Percentiles rank a stretch among this genome's conserved stretches.
Evolutionary conservation across 23 tunicate species (phyloP).

Genomic region (Styela clava): DNA sequence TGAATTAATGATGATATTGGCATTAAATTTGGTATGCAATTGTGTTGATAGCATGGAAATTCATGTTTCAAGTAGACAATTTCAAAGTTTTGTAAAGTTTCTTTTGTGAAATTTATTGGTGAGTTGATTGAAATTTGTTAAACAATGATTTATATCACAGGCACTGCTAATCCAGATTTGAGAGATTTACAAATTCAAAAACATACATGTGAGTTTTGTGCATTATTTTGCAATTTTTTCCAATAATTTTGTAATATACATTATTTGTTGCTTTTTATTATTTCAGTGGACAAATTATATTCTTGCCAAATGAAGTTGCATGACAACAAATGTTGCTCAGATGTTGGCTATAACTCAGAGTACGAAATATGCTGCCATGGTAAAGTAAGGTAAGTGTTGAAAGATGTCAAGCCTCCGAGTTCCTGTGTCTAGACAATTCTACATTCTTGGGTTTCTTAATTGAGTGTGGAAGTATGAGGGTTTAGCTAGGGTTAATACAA

Average conservation of each 20-base stretch:
- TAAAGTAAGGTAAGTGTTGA: constrained; percentile 32
- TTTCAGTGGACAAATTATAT: constrained; percentile 45
- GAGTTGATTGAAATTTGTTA: too few species aligned
- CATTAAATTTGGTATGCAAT: too few species aligned
- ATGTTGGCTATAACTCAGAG: constrained; percentile 71
- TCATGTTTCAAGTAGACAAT: too few species aligned
- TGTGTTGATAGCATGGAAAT: too few species aligned
- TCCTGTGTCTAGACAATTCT: too few species aligned
- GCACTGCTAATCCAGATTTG: constrained; percentile 46
- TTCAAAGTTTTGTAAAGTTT: too few species aligned
- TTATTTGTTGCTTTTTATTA: too few species aligned
- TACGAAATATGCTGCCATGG: constrained; percentile 66
- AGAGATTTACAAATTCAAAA: constrained; percentile 33
- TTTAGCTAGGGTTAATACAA: background rate
- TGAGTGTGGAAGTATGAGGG: too few species aligned
- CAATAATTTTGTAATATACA: background rate
- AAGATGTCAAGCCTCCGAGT: too few species aligned
- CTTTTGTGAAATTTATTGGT: too few species aligned
- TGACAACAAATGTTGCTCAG: constrained; percentile 66
- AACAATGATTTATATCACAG: constrained; percentile 24
- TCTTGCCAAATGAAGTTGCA: constrained; percentile 51
- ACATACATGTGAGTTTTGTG: constrained; percentile 51
- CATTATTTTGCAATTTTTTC: background rate
- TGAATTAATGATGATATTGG: too few species aligned
- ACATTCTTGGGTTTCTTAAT: too few species aligned